Evolutionary conservation across 2,888 invertebrate species (phyloP), one percentile per base, ranked within the genome.

Genomic region (Nomada goodeniana): DNA sequence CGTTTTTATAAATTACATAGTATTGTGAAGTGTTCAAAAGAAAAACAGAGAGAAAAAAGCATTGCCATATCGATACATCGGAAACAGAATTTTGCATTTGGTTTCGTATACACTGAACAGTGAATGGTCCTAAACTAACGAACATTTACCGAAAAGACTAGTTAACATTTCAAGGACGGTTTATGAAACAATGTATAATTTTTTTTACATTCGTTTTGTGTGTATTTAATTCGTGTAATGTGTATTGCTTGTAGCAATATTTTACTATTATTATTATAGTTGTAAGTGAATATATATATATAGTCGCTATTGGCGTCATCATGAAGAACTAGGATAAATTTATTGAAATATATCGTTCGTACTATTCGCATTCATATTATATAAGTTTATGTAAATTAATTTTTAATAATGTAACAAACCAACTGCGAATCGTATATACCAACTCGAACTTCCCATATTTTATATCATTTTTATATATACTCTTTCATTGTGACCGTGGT

Each of bases 21-120:
- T 71, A 65, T 79, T 71, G 74, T 80, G 89, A 88, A 85, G 86
- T 87, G 86, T 84, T 88, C 79, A 83, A 76, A 53, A 71, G 76
- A 52, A 50, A 82, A 65, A 50, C 0, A 36, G 29, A 29, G 36
- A 52, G 5, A 55, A 76, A 44, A 53, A 64, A 73, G 77, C 76
- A 87, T 86, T 89, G 89, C 68, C 88, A 88, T 85, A 85, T 88
- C 85, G 76, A 83, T 71, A 74, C 61, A 77, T 78, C 76, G 65
- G 36, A 76, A 83, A 73, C 75, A 80, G 59, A 73, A 82, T 52
- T 36, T 85, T 73, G 57, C 44, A 70, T 81, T 88, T 87, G 80
- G 55, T 88, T 86, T 72, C 7, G 52, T 77, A 74, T 65, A 80
- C 78, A 74, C 60, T 74, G 68, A 82, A 73, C 72, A 80, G 63